A percentile compares a stretch with the other conserved stretches of the same genome.
Conservation (phyloP, 1,140 invertebrate species). For the Cydia fagiglandana region DNA sequence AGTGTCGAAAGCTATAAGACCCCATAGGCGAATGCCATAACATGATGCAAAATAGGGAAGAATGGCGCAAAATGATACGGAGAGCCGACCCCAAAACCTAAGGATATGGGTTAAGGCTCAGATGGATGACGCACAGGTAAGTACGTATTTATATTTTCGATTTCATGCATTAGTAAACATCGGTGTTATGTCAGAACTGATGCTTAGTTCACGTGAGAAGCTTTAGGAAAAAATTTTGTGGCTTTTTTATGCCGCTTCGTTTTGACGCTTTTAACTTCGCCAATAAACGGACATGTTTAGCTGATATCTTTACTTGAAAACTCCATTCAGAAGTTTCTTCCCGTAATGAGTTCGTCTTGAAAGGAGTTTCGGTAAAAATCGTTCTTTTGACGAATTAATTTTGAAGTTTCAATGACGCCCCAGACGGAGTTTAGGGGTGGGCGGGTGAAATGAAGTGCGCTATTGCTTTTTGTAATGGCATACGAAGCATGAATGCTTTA, state of each 20-base stretch:
- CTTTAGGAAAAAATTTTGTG: background rate
- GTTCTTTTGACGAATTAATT: conserved; percentile 31
- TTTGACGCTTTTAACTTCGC: conserved; percentile 10
- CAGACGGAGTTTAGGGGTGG: background rate
- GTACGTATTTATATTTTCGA: no score
- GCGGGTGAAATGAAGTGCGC: conserved; percentile 8
- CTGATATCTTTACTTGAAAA: conserved; percentile 26
- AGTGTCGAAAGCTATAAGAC: no score
- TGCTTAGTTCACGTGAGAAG: no score
- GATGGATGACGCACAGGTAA: no score
- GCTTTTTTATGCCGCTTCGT: background rate
- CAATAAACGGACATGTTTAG: conserved; percentile 5
- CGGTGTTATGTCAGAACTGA: no score
- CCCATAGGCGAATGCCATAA: no score
- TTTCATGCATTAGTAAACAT: no score
- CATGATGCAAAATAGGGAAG: no score
- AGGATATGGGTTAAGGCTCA: no score
- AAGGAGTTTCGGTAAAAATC: conserved; percentile 19
- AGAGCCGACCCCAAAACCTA: no score
- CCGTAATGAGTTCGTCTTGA: conserved; percentile 21
- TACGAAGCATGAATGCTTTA: conserved; percentile 26
- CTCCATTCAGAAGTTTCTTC: conserved; percentile 10
- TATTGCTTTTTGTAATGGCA: conserved; percentile 22
- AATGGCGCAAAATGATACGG: no score
- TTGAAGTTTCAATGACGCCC: conserved; percentile 20